Evolutionary conservation across 1,140 invertebrate species (phyloP), one percentile per base, ranked within the genome.

Genomic region (Danaus plexippus): DNA sequence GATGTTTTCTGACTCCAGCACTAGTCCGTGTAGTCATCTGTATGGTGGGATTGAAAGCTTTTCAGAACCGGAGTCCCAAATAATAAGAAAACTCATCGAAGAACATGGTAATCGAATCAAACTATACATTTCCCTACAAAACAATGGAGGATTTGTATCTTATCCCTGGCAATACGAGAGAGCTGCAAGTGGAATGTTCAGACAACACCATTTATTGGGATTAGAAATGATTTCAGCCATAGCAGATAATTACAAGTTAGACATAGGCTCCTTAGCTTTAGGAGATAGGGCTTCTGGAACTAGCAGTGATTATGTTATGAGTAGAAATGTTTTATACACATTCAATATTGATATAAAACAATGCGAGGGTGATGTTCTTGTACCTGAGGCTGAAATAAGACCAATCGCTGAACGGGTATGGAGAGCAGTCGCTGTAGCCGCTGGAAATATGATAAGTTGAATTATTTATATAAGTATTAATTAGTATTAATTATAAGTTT

Each of bases 101-200:
- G 58, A 67, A 13, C 65, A 75, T 32, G 63, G 59, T 0, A 56
- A 56, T 1, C 68, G 65, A 57, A 63, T 73, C 0, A 62, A 52
- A 52, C 44, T 80, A 13, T 81, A 82, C 12, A 43, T 84, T 1
- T 84, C 80, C 0, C 46, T 84, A 11, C 79, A 84, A 55, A 80
- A 84, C 11, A 71, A 68, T 49, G 80, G 73, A 52, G 70, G 73
- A 0, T 77, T 71, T 47, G 54, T 85, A 18, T 68, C 80, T 0
- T 80, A 79, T 51, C 78, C 80, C 15, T 84, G 80, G 80, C 67
- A 73, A 48, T 84, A 71, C 52, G 78, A 81, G 63, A 68, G 52
- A 54, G 80, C 80, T 32, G 80, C 80, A 0, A 80, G 70, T 63
- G 80, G 77, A 5, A 75, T 80, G 69, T 84, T 84, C 45, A 61